Base-by-base conservation (phyloP, 2,797 vertebrate species). In the Darevskia mixta region DNA sequence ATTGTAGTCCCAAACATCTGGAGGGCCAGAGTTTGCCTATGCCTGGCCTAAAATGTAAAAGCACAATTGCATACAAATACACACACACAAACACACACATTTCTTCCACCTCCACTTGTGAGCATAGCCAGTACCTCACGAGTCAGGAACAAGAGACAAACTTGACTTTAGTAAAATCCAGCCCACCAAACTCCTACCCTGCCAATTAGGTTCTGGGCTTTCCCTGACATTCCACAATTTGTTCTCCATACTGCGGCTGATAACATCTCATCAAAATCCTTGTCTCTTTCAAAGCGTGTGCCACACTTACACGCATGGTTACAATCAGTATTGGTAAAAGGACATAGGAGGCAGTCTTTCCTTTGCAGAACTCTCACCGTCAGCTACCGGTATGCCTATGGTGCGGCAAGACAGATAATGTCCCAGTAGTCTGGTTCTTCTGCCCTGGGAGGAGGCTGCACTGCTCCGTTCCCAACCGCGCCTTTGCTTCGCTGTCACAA, bases 401-500 rank as follows among this genome's bases (percentile, higher is more conserved):
- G 18, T 75, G 86, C 9, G n/a, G 55, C 32, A 29, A 49, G 84
- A 9, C 23, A 8, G 29, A 3, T 55, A 20, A 38, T 79, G 20
- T 45, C 18, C 35, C 55, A 64, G 9, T 35, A 23, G 32, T 18
- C 43, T 6, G 23, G 58, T 66, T 79, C 55, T 43, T 27, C 27
- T 10, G 25, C 61, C 18, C 20, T 67, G 72, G 78, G 32, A 76
- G n/a, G 20, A 49, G 66, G 4, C 18, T 75, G 23, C 38, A 23
- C 67, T 73, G 4, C 38, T 75, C 38, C n/a, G 38, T 38, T 64
- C 43, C 71, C 55, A 79, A 29, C 55, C 58, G 32, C 58, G 18
- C 9, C 38, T 81, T 75, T 80, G 61, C 78, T 89, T 11, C 84
- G 76, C 69, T 86, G 75, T 72, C 35, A n/a, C 64, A 86, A 82